Percentiles rank a stretch among this genome's conserved stretches.
Conservation (phyloP, 2,888 invertebrate species). For the Plagodis dolabraria region DNA sequence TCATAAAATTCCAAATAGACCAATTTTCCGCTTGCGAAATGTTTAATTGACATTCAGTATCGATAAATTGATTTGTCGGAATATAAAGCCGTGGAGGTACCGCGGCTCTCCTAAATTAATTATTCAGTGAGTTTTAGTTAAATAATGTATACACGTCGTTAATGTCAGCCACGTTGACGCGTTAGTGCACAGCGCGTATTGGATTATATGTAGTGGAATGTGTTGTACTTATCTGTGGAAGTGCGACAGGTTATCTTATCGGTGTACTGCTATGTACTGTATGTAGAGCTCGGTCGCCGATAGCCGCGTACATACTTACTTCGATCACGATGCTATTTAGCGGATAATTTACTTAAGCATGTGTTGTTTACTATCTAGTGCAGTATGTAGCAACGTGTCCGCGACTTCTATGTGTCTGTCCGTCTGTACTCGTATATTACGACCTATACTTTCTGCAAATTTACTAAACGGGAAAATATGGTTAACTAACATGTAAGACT, state of each 20-base stretch:
- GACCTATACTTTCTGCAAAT: too few species aligned
- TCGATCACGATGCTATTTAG: slow-evolving; percentile 40
- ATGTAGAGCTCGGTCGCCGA: slow-evolving; percentile 39
- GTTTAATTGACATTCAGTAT: slow-evolving; percentile 36
- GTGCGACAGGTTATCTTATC: slow-evolving; percentile 56
- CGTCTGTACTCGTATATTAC: too few species aligned
- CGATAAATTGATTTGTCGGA: slow-evolving; percentile 33
- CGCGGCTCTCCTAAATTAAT: background rate
- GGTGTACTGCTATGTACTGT: slow-evolving; percentile 39
- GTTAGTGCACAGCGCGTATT: background rate
- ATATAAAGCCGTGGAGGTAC: slow-evolving; percentile 1
- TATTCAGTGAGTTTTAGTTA: background rate
- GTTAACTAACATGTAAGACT: too few species aligned
- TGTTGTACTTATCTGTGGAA: background rate
- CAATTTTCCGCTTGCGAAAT: slow-evolving; percentile 34
- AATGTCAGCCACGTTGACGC: background rate
- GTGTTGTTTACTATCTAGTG: slow-evolving; percentile 14
- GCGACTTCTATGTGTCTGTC: too few species aligned
- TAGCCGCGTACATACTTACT: slow-evolving; percentile 46
- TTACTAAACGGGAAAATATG: too few species aligned
- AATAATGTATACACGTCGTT: slow-evolving; percentile 1
- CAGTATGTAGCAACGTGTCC: background rate
- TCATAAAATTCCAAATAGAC: background rate
- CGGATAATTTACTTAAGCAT: slow-evolving; percentile 25
- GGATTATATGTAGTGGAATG: background rate